Conservation (phyloP, 2,113 vertebrate species). For the Penelope pileata region DNA sequence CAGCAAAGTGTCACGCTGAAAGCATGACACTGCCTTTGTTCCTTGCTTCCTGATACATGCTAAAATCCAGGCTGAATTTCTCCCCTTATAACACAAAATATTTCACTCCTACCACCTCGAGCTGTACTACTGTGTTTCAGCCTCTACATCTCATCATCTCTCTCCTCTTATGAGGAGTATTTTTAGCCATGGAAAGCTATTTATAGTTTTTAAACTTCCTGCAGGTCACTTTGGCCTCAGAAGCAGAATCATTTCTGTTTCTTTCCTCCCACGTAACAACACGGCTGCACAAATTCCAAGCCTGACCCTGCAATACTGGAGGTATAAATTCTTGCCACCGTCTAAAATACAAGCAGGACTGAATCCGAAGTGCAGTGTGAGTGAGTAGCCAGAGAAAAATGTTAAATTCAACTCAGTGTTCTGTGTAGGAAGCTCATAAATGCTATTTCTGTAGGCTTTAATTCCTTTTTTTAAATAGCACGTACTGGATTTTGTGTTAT, state of each 20-base stretch:
- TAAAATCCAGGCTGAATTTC: neutral
- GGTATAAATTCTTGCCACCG: accelerated
- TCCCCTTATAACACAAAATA: neutral
- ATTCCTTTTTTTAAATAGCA: neutral
- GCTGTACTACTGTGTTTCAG: neutral
- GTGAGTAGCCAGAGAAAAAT: neutral
- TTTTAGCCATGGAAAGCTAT: slow-evolving; percentile 27
- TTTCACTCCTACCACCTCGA: neutral
- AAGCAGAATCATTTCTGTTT: neutral
- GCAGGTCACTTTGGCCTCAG: neutral
- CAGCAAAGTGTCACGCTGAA: neutral
- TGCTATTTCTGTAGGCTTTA: neutral
- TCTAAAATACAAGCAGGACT: neutral
- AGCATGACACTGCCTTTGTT: neutral
- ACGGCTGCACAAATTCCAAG: neutral
- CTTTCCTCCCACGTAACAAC: neutral
- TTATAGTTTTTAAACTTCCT: neutral
- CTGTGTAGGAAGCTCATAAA: neutral
- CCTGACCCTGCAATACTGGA: neutral
- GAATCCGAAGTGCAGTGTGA: neutral
- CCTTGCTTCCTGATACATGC: neutral
- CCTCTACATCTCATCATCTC: neutral
- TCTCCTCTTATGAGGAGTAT: neutral
- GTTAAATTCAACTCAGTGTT: neutral
- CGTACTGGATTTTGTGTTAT: neutral